phyloP scores from a whole-genome alignment of 2,113 vertebrate species.

The Clinocottus analis region DNA sequence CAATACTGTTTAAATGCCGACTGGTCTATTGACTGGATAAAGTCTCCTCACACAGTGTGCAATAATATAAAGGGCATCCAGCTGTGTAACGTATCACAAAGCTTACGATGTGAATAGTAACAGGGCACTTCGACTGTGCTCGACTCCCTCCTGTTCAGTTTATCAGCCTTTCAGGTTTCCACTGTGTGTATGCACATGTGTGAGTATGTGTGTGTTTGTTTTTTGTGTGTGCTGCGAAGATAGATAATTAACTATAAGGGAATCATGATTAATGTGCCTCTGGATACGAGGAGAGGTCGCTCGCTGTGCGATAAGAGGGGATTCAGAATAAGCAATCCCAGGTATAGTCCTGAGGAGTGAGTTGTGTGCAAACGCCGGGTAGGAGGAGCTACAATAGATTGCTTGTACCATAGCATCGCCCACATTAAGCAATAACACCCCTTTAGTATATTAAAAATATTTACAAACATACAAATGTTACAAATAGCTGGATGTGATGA shows the following conservation, averaged over 20 bases:
- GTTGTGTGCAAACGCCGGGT: constrained; percentile 23
- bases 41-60: not conserved
- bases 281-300: constrained; percentile 9
- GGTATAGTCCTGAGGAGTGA: constrained; percentile 64
- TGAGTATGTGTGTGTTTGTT: not conserved
- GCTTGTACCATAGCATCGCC: constrained; percentile 62
- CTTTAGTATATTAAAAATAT: not conserved
- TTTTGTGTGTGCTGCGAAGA: not conserved
- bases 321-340: constrained; percentile 39
- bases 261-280: constrained; percentile 62
- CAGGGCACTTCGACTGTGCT: constrained; percentile 1
- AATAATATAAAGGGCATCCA: constrained; percentile 11
- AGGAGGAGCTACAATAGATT: constrained; percentile 12
- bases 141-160: constrained; percentile 11
- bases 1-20: not conserved
- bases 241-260: constrained; percentile 57
- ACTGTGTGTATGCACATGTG: not conserved
- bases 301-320: constrained; percentile 16
- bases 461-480: not conserved
- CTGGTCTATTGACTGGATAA: not conserved
- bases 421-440: constrained; percentile 38
- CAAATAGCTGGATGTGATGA: not conserved
- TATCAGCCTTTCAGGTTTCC: constrained; percentile 28
- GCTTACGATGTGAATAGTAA: constrained; percentile 21
- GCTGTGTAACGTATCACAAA: constrained; percentile 26